A percentile compares a stretch with the other conserved stretches of the same genome.
These are phyloP conservation scores for Halictus rubicundus DNA, from an alignment of 1,140 invertebrate species.

Conservation along the genomic window DNA sequence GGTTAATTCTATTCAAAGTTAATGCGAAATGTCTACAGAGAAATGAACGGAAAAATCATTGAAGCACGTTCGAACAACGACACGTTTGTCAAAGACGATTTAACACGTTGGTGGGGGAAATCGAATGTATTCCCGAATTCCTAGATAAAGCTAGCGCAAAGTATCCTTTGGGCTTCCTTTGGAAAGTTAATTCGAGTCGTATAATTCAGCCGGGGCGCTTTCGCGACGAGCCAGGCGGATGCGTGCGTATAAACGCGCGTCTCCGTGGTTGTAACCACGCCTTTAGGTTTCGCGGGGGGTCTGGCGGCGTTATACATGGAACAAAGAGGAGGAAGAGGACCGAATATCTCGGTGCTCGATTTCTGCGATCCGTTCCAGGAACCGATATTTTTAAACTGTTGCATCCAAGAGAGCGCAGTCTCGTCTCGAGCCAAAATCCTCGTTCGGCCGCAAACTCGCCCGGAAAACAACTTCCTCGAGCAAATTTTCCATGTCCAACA, in stretches of 20 bases:
- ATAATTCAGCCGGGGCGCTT: conserved; percentile 1
- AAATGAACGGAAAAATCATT: too few relatives aligned
- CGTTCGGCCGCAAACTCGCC: too few relatives aligned
- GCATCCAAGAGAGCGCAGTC: conserved; percentile 4
- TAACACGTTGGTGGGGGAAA: too few relatives aligned
- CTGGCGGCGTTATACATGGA: conserved; percentile 51
- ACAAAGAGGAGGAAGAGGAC: conserved; percentile 57
- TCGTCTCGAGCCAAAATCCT: conserved; percentile 4
- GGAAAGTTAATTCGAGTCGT: conserved; percentile 16
- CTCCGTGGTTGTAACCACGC: conserved; percentile 44
- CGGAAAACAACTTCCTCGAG: neutral
- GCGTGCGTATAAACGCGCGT: conserved; percentile 7
- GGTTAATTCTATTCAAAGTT: too few relatives aligned
- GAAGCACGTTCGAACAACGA: too few relatives aligned
- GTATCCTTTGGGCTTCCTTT: neutral
- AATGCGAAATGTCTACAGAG: too few relatives aligned
- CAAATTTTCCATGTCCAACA: neutral
- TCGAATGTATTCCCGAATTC: too few relatives aligned
- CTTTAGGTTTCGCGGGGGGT: conserved; percentile 61
- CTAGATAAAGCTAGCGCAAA: too few relatives aligned
- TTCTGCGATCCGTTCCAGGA: conserved; percentile 46
- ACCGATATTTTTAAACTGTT: conserved; percentile 50
- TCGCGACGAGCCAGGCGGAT: conserved; percentile 12
- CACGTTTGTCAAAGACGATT: too few relatives aligned
- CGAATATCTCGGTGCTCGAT: conserved; percentile 33